These are phyloP conservation scores for Lophura swinhoii DNA, from an alignment of 2,797 vertebrate genomes.

Conservation along the genomic window DNA sequence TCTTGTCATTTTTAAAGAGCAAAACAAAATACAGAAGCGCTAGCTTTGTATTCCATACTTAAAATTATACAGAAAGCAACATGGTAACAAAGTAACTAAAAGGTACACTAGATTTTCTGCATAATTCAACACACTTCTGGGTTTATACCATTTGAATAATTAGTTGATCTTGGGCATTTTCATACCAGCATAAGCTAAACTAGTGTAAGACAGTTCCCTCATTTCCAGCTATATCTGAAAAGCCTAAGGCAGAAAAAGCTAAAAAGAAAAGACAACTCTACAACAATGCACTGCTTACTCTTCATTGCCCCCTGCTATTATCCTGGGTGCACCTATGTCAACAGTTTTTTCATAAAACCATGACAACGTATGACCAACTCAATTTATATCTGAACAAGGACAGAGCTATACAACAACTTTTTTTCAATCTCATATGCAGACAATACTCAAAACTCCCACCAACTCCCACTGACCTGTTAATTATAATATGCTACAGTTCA, in stretches of 20 bases:
- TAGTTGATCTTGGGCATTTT: background rate
- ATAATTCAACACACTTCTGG: background rate
- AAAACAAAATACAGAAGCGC: background rate
- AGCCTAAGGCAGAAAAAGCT: background rate
- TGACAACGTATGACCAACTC: background rate
- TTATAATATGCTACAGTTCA: fast-evolving
- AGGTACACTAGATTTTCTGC: background rate
- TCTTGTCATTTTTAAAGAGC: background rate
- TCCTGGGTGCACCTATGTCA: fast-evolving
- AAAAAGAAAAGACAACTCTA: fast-evolving
- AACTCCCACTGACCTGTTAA: background rate
- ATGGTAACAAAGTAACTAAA: background rate
- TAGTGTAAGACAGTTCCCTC: background rate
- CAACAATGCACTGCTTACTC: background rate
- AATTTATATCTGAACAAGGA: background rate
- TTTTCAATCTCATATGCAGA: background rate
- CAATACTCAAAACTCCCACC: background rate
- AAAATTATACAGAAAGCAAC: background rate
- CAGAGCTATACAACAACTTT: background rate
- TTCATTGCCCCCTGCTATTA: no score
- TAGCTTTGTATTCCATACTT: background rate
- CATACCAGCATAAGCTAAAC: fast-evolving
- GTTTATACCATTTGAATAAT: background rate
- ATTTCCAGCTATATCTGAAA: background rate
- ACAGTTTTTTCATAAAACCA: no score